A percentile compares a stretch with the other conserved stretches of the same genome.
Evolutionary conservation across 2,888 invertebrate species (phyloP).

Genomic region (Hyles lineata): DNA sequence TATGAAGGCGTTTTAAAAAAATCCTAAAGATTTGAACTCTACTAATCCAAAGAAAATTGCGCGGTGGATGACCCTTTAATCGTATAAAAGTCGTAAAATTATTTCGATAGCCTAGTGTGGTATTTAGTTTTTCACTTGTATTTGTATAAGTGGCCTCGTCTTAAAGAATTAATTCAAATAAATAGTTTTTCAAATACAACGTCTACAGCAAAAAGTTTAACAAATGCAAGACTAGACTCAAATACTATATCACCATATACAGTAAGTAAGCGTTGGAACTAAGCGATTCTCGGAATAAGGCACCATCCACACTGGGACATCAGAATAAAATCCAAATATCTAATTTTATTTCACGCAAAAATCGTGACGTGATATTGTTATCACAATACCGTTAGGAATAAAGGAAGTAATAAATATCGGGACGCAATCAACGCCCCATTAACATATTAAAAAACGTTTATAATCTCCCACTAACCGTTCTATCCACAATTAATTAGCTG

Average conservation of each 20-base stretch:
- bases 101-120: no score
- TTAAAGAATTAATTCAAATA: no score
- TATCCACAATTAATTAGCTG: constrained; percentile 39
- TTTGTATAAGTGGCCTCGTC: no score
- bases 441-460: constrained; percentile 18
- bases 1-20: no score
- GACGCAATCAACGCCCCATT: constrained; percentile 19
- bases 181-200: no score
- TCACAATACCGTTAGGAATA: constrained; percentile 11
- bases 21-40: no score
- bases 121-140: no score
- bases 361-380: constrained; percentile 1
- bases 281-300: not conserved
- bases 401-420: constrained; percentile 43
- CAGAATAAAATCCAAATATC: not conserved
- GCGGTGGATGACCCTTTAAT: no score
- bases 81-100: no score
- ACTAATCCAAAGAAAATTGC: no score
- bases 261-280: not conserved
- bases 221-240: no score
- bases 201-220: no score
- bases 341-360: not conserved
- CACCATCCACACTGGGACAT: not conserved
- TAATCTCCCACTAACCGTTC: constrained; percentile 30
- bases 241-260: not conserved